Evolutionary conservation across 2,797 vertebrate species (phyloP).

Genomic region (Rachycentron canadum): DNA sequence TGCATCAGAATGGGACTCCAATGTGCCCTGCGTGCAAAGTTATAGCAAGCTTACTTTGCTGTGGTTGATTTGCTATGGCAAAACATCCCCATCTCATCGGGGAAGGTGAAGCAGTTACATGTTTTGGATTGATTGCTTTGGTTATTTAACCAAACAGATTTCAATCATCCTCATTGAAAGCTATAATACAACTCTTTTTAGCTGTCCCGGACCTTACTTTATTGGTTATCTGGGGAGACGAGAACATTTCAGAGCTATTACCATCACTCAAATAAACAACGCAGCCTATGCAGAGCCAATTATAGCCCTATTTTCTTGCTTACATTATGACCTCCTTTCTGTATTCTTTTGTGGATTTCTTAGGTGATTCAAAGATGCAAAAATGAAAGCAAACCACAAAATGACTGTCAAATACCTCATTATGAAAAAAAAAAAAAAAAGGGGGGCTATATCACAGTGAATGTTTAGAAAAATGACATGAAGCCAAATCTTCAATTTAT

Average conservation of each 20-base stretch:
- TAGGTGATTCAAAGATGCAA: constrained; percentile 48
- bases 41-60: neutral
- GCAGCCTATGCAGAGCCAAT: constrained; percentile 46
- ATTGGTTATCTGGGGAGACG: constrained; percentile 54
- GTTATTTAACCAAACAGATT: constrained; percentile 48
- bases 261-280: constrained; percentile 63
- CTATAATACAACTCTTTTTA: constrained; percentile 18
- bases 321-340: constrained; percentile 44
- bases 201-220: constrained; percentile 41
- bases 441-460: constrained; percentile 1
- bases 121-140: constrained; percentile 16
- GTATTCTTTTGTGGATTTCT: constrained; percentile 35
- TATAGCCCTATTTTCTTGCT: constrained; percentile 46
- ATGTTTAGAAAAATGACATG: constrained; percentile 33
- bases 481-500: constrained; percentile 19
- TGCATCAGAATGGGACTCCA: neutral
- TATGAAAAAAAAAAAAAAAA: neutral
- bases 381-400: constrained; percentile 40
- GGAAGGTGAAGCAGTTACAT: constrained; percentile 3
- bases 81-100: neutral
- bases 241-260: constrained; percentile 61
- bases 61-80: neutral
- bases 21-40: neutral
- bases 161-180: constrained; percentile 32
- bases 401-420: constrained; percentile 50